A percentile compares a stretch with the other conserved stretches of the same genome.
Evolutionary conservation across 1,140 invertebrate genomes (phyloP).

Genomic region (Sarcophaga peregrina): DNA sequence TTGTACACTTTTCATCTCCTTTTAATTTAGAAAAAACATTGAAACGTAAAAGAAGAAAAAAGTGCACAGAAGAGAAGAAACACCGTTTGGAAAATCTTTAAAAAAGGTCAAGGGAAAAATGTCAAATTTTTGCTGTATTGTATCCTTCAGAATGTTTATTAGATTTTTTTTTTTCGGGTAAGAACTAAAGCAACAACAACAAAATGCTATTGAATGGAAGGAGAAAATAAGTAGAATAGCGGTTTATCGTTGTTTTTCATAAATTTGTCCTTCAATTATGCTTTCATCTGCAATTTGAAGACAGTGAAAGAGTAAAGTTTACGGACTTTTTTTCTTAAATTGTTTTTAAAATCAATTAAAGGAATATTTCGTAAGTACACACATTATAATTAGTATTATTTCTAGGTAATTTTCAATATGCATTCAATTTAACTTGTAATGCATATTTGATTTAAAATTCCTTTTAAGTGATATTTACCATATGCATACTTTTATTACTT

Average conservation of each 20-base stretch:
- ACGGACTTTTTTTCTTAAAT: not conserved
- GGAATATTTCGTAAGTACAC: too few species aligned
- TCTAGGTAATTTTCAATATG: too few species aligned
- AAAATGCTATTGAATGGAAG: not conserved
- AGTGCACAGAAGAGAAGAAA: not conserved
- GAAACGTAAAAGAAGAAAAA: too few species aligned
- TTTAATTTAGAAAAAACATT: too few species aligned
- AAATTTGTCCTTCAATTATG: not conserved
- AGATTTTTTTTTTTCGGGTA: not conserved
- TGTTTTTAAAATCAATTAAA: too few species aligned
- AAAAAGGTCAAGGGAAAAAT: not conserved
- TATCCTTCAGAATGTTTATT: constrained; percentile 1
- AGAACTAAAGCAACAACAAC: not conserved
- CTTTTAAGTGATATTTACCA: too few species aligned
- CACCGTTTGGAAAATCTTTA: not conserved
- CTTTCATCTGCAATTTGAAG: not conserved
- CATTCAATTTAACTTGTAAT: too few species aligned
- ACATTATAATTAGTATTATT: too few species aligned
- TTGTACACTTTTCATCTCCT: too few species aligned
- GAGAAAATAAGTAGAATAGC: not conserved
- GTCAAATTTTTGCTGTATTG: not conserved
- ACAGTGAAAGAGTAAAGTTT: not conserved
- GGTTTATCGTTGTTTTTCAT: not conserved
- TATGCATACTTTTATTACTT: too few species aligned
- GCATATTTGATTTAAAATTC: too few species aligned